Evolutionary conservation across 2,888 invertebrate species (phyloP), one percentile per base, ranked within the genome.

Genomic region (Dolomedes plantarius): DNA sequence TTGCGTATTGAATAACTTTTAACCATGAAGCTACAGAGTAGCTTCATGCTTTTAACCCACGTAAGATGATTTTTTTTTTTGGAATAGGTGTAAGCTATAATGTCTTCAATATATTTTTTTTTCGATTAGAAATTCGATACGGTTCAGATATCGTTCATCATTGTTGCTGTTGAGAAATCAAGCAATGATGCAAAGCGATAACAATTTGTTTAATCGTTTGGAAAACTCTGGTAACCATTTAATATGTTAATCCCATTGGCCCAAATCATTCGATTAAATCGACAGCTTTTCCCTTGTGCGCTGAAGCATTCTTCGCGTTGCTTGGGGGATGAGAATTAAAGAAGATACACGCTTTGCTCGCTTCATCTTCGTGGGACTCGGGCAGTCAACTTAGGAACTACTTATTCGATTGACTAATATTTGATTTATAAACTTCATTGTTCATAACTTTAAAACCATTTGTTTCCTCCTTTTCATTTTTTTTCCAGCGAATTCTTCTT

Each of bases 121-220:
- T n/a, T 46, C 46, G 1, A 56, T 56, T 56, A 23, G 56, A 56
- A 56, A 56, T 56, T 23, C 56, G 56, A 56, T 6, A 56, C 23
- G 56, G 56, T 56, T 56, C 56, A 56, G n/a, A 23, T 23, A 23
- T 56, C 23, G 16, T 5, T 6, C 11, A 56, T 23, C 23, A 16
- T 2, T 16, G 46, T 2, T 56, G 19, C 56, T 11, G 19, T 23
- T 56, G 56, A 56, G 23, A 56, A 56, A 23, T 56, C 23, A 11
- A 19, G 23, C 56, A 23, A 16, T 16, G 56, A 56, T 16, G 56
- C 56, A 56, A 56, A 23, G 2, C 56, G 56, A 56, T 23, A 23
- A 56, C 56, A 56, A 56, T 56, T 56, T 56, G 56, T 56, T 56
- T 56, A 56, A 56, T 56, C 56, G 19, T 1, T 56, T 11, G 56